Evolutionary conservation across 2,113 vertebrate genomes (phyloP).

Genomic region (Stomatorhinus ivindoensis): DNA sequence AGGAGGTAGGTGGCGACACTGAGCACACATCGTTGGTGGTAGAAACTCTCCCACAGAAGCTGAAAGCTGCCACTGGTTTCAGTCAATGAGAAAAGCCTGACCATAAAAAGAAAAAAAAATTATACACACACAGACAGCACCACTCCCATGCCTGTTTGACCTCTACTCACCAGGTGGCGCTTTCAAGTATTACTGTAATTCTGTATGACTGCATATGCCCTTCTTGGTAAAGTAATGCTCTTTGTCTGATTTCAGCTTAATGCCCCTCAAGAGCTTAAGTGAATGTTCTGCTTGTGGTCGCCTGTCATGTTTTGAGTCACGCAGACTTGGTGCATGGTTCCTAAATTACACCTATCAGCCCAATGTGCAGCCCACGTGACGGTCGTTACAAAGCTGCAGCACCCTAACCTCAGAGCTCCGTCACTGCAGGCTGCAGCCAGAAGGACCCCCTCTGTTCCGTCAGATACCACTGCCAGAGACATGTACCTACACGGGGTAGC

Average conservation of each 20-base stretch:
- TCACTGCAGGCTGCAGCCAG: conserved; percentile 85
- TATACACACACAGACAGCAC: neutral
- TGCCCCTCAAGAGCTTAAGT: neutral
- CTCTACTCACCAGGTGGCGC: neutral
- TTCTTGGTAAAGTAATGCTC: neutral
- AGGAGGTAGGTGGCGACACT: conserved; percentile 62
- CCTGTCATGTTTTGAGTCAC: neutral
- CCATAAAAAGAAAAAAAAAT: neutral
- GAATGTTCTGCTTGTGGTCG: neutral
- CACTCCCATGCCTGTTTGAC: neutral
- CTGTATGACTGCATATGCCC: neutral
- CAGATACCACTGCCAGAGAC: conserved; percentile 61
- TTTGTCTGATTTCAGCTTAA: neutral
- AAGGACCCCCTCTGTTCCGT: conserved; percentile 41
- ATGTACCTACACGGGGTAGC: conserved; percentile 73
- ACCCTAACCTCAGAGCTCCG: conserved; percentile 77
- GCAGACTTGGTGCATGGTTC: neutral
- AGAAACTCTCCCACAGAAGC: conserved; percentile 76
- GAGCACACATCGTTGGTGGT: conserved; percentile 88
- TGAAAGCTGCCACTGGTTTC: conserved; percentile 57
- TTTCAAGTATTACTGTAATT: neutral
- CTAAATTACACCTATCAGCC: neutral
- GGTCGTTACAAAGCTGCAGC: neutral
- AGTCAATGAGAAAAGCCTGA: conserved; percentile 73
- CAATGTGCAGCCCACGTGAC: neutral